These are phyloP conservation scores for Megaceryle alcyon DNA, from an alignment of 2,797 vertebrate genomes.

Conservation along the genomic window DNA sequence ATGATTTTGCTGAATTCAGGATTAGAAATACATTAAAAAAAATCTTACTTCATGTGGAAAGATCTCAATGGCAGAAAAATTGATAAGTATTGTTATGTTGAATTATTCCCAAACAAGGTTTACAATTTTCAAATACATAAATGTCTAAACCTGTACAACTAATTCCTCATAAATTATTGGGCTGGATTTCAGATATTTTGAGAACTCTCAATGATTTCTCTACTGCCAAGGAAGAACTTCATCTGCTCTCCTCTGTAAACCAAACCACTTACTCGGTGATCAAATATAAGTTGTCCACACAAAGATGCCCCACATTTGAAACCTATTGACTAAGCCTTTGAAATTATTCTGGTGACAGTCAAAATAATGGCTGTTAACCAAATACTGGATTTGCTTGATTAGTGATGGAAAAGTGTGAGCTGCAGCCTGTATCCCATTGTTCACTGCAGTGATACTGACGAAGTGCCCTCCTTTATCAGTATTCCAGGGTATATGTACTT, in stretches of 20 bases:
- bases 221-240: background rate
- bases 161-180: background rate
- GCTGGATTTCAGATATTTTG: background rate
- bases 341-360: background rate
- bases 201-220: background rate
- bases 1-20: background rate
- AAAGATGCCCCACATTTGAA: background rate
- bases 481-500: background rate
- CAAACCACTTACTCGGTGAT: background rate
- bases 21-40: background rate
- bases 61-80: background rate
- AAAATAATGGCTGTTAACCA: background rate
- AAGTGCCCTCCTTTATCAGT: background rate
- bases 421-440: background rate
- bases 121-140: background rate
- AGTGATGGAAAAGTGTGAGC: background rate
- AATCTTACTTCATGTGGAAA: background rate
- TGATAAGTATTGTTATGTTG: fast-evolving
- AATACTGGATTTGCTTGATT: background rate
- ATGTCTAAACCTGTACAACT: background rate
- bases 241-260: background rate
- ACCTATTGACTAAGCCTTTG: background rate
- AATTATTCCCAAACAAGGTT: background rate
- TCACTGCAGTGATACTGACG: fast-evolving
- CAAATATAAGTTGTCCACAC: background rate